Base-by-base conservation (phyloP, 2,797 vertebrate genomes). In the Enteromius argenteus region DNA sequence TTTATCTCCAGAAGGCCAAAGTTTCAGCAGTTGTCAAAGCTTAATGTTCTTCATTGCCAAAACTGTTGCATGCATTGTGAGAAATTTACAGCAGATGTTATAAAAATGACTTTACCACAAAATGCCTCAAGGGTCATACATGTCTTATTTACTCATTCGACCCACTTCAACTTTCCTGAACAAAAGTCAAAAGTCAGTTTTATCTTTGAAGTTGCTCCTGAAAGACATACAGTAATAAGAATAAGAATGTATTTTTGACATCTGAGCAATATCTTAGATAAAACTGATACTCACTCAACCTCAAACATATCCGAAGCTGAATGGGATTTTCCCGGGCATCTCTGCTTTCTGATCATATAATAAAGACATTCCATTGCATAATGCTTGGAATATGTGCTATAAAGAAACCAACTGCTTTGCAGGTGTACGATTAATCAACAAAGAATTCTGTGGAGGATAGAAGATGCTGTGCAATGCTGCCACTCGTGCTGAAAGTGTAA, bases 31-130 rank as follows among this genome's bases (percentile, higher is more conserved):
- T 80, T 80, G 66, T 42, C 49, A 71, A 58, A 30, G 51, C 37
- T 46, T 72, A 10, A 42, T 72, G 23, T 35, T 35, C 46, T 81
- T 81, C 27, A 81, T 44, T 81, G 68, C 53, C 39, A 60, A 37
- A 46, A 51, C 30, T 51, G 2, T 79, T 51, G 77, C 77, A 67
- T 23, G 67, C 51, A 39, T 60, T 72, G 23, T 15, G 79, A 60
- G 23, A 51, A 81, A 72, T 81, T 71, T 58, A 81, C 79, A 72
- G 37, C 79, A 81, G 79, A 66, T 30, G 67, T 56, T 80, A 30
- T 35, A 42, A 35, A 69, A 80, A 69, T 30, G 2, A 42, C 79
- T 80, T 71, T 68, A 39, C 74, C 74, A 39, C 73, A 75, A 75
- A 73, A 53, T 0, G 6, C 68, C 79, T 17, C n/a, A 14, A 49